Base-by-base conservation (phyloP, 2,797 vertebrate genomes). In the Momotus momota region DNA sequence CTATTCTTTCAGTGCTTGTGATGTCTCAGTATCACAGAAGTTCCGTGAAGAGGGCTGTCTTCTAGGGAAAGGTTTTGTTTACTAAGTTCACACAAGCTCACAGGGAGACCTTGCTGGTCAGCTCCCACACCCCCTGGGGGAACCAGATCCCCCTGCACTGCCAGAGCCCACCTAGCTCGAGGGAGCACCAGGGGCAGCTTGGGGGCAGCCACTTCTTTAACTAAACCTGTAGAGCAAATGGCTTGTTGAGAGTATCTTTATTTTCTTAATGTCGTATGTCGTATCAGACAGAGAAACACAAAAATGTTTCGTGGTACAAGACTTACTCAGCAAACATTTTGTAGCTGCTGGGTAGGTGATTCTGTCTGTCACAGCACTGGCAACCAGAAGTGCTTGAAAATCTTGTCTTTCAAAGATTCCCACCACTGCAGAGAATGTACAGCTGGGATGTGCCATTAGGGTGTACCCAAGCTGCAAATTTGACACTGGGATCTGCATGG, bases 391-490 rank as follows among this genome's bases (percentile, higher is more conserved):
- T 2, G 27, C 45, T 77, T 29, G 55, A 70, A 35, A 35, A 45
- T 48, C 16, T 1, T 0, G 0, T 20, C 9, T 78, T 54, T 8
- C 43, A 51, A 46, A 40, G 69, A 10, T 58, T 55, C 70, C 23
- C 41, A 31, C 4, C 25, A 0, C 38, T 29, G 66, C 31, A 11
- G 31, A 62, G 41, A n/a, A 3, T 9, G 1, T 2, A 33, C 43
- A 31, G 7, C 48, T 67, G 43, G 46, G 58, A 12, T 21, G 4
- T 2, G 14, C 9, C 19, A 8, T 17, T 17, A 29, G 21, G 49
- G 15, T 12, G 27, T 45, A 80, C 82, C 4, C 5, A 38, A 51
- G 38, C 33, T 62, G 43, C 19, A 46, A 38, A 9, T 49, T 38
- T 33, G 48, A 9, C 43, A 8, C 1, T 7, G 48, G 31, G 40